These are phyloP conservation scores for Epinotia ramella DNA, from an alignment of 2,888 invertebrate species.

Conservation along the genomic window DNA sequence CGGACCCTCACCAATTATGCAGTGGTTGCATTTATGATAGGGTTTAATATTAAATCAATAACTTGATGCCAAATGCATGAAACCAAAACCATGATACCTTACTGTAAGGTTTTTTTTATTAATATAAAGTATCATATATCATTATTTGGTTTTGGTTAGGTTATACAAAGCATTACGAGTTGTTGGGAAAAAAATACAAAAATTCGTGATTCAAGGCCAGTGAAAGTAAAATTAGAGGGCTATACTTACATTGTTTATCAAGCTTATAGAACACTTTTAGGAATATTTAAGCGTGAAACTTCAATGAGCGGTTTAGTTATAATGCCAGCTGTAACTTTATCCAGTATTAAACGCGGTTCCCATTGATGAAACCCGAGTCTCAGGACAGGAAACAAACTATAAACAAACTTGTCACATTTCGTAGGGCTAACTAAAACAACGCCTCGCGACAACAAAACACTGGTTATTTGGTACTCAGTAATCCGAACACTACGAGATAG, in stretches of 20 bases:
- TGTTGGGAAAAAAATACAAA: neutral
- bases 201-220: slow-evolving; percentile 24
- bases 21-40: slow-evolving; percentile 66
- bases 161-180: neutral
- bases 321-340: slow-evolving; percentile 29
- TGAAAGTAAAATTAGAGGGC: slow-evolving; percentile 17
- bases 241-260: neutral
- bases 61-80: slow-evolving; percentile 40
- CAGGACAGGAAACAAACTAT: slow-evolving; percentile 79
- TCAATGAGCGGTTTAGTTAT: neutral
- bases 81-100: neutral
- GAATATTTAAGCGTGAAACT: slow-evolving; percentile 7
- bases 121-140: neutral
- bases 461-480: slow-evolving; percentile 50
- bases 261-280: slow-evolving; percentile 1
- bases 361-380: slow-evolving; percentile 68
- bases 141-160: neutral
- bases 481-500: slow-evolving; percentile 54
- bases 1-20: slow-evolving; percentile 64
- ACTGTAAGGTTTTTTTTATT: neutral
- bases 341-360: slow-evolving; percentile 57
- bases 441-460: slow-evolving; percentile 12
- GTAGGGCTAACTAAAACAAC: slow-evolving; percentile 57
- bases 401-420: slow-evolving; percentile 72
- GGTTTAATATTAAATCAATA: slow-evolving; percentile 77